Evolutionary conservation across 2,113 vertebrate genomes (phyloP), one percentile per base, ranked within the genome.

Genomic region (Mobula hypostoma): DNA sequence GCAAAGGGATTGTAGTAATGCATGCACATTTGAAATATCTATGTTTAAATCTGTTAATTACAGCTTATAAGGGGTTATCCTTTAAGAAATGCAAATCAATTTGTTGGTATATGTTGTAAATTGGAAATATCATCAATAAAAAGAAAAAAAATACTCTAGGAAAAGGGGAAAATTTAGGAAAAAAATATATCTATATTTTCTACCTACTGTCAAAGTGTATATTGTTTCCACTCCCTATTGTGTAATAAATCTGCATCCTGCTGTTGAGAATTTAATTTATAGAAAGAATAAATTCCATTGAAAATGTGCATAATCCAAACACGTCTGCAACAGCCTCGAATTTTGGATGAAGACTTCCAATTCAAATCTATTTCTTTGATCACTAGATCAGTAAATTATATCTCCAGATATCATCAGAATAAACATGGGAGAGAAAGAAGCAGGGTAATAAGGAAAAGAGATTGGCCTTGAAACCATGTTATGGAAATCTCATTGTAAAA

Each of bases 201-300:
- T 19, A 5, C n/a, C 15, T n/a, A n/a, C 61, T 32, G 27, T 32
- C 29, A 66, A 66, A 2, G 1, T 2, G 14, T 68, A 66, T 32
- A 7, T 66, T 32, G 29, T 90, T 88, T 90, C 58, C 5, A 90
- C 61, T 36, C 29, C 9, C 63, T 19, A 66, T n/a, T 36, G n/a
- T 32, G 63, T 90, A 66, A 90, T n/a, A 66, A 36, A 32, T 66
- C 61, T 90, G 29, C 5, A 90, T 90, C 15, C 61, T 66, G n/a
- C 32, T 32, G 85, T 90, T 90, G 61, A 66, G 83, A 90, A 90
- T 90, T 90, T 66, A 90, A 36, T 63, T 90, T 32, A 88, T 63
- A 5, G 29, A 29, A 66, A 14, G 85, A 17, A 61, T 63, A 90
- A 32, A 90, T 90, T 66, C 29, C 85, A 36, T 32, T 66, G 61